Evolutionary conservation across 2,888 invertebrate species (phyloP).

Genomic region (Stenurella melanura): DNA sequence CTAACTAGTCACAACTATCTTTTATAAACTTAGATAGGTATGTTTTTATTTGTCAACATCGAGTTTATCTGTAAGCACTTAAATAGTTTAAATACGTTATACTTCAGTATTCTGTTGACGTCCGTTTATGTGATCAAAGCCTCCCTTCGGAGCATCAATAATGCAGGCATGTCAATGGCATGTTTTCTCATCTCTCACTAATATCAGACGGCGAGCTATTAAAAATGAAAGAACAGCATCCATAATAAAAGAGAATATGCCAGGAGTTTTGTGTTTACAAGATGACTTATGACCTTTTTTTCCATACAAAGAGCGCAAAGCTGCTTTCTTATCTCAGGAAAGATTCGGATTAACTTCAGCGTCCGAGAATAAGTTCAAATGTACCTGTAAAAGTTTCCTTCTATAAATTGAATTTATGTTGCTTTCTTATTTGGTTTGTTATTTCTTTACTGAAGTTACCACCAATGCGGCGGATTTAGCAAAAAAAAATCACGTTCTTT

Average conservation of each 20-base stretch:
- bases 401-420: conserved; percentile 18
- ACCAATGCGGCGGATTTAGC: neutral
- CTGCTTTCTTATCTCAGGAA: conserved; percentile 6
- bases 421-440: conserved; percentile 21
- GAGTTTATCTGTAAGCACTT: neutral
- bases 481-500: neutral
- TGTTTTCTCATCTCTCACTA: conserved; percentile 36
- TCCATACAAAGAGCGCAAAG: neutral
- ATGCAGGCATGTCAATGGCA: conserved; percentile 36
- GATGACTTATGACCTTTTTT: conserved; percentile 28
- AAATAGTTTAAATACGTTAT: conserved; percentile 38
- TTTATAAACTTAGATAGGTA: too few species aligned
- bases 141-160: conserved; percentile 41
- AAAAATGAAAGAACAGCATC: conserved; percentile 39
- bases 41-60: too few species aligned
- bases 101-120: conserved; percentile 42
- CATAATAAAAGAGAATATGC: conserved; percentile 35
- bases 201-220: conserved; percentile 32
- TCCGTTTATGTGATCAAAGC: conserved; percentile 37
- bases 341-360: conserved; percentile 28
- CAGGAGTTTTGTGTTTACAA: conserved; percentile 34
- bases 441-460: conserved; percentile 4
- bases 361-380: conserved; percentile 20
- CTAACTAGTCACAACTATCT: too few species aligned
- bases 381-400: conserved; percentile 4